A percentile compares a stretch with the other conserved stretches of the same genome.
Conservation (phyloP, 1,140 invertebrate species). For the Neodiprion fabricii region DNA sequence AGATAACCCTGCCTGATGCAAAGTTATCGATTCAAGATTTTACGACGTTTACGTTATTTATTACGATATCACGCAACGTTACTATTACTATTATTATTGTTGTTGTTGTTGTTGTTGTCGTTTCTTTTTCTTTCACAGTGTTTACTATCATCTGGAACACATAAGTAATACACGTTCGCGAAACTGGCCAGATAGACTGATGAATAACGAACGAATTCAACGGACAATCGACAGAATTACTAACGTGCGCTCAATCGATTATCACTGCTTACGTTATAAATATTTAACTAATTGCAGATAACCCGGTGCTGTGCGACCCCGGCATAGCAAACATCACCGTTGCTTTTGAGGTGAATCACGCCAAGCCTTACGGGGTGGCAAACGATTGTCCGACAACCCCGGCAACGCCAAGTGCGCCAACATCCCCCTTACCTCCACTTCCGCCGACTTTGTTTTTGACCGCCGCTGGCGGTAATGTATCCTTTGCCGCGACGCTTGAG, state of each 20-base stretch:
- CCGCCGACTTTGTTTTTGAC: constrained; percentile 50
- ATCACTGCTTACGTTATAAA: constrained; percentile 26
- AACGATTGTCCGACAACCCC: constrained; percentile 54
- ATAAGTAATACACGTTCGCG: no score
- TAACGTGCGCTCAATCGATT: neutral
- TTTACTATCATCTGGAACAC: no score
- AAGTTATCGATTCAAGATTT: constrained; percentile 43
- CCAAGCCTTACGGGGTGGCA: constrained; percentile 69
- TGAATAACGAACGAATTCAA: no score
- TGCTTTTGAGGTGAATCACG: constrained; percentile 71
- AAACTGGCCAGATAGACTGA: no score
- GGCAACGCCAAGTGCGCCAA: constrained; percentile 27
- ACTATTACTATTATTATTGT: constrained; percentile 11
- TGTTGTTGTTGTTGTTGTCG: neutral
- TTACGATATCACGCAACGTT: constrained; percentile 21
- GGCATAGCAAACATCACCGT: constrained; percentile 71
- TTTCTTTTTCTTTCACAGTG: no score
- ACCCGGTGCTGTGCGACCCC: constrained; percentile 77
- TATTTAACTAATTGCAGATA: constrained; percentile 64
- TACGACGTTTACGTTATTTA: constrained; percentile 22
- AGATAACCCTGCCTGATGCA: constrained; percentile 45
- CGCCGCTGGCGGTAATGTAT: constrained; percentile 52
- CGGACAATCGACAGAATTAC: constrained; percentile 12
- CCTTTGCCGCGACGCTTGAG: constrained; percentile 58
- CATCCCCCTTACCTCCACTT: constrained; percentile 35